Percentiles rank a stretch among this genome's conserved stretches.
Evolutionary conservation across 1,140 invertebrate species (phyloP).

Genomic region (Lepidurus apus): DNA sequence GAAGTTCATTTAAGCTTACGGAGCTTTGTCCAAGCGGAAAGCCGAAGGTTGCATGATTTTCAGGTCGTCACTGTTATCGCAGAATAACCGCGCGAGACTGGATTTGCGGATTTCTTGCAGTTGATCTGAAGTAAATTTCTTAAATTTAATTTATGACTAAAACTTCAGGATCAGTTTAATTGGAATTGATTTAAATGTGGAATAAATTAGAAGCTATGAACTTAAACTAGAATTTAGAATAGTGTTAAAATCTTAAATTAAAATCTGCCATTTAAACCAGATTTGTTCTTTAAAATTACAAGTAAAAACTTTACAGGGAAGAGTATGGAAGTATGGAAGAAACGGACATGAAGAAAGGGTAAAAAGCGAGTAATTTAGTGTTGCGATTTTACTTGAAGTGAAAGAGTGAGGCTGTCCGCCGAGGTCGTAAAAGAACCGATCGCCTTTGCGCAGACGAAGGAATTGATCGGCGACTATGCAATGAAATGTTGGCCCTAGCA

Average conservation of each 20-base stretch:
- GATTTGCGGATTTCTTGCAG: slow-evolving; percentile 52
- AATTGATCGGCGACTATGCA: slow-evolving; percentile 55
- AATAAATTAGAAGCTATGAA: neutral
- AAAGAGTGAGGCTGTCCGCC: slow-evolving; percentile 51
- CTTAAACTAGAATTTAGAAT: neutral
- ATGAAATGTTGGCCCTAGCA: slow-evolving; percentile 55
- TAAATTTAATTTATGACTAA: neutral
- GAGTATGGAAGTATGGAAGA: neutral
- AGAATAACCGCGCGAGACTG: slow-evolving; percentile 38
- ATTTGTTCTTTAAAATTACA: neutral
- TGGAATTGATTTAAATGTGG: neutral
- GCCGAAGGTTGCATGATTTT: slow-evolving; percentile 73
- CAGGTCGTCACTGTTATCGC: slow-evolving; percentile 46
- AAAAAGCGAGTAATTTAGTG: neutral
- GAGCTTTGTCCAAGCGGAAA: slow-evolving; percentile 72
- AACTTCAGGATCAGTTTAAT: neutral
- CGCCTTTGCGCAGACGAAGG: slow-evolving; percentile 46
- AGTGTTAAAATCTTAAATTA: no score
- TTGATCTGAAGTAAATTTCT: slow-evolving; percentile 47
- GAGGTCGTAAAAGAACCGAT: slow-evolving; percentile 53
- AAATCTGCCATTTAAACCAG: no score
- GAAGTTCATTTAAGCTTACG: slow-evolving; percentile 52
- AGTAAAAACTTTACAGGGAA: neutral
- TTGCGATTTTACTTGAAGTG: slow-evolving; percentile 43
- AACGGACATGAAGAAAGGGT: neutral